These are phyloP conservation scores for Lapara coniferarum DNA, from an alignment of 2,888 invertebrate species.

Conservation along the genomic window DNA sequence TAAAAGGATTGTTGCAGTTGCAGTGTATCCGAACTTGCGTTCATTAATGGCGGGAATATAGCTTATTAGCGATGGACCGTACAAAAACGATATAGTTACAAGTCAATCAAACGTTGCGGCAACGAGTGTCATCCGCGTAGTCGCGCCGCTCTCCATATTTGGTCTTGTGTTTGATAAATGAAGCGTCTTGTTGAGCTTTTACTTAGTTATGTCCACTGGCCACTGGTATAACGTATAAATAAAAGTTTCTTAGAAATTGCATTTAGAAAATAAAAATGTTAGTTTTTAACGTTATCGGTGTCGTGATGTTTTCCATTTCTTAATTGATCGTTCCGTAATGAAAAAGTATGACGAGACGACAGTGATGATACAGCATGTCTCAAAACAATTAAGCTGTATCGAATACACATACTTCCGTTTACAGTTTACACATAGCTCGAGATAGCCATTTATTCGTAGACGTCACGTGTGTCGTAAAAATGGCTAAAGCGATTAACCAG, in stretches of 20 bases:
- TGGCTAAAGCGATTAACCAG: conserved; percentile 25
- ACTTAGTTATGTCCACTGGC: conserved; percentile 40
- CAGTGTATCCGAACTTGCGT: conserved; percentile 24
- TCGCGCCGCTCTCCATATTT: conserved; percentile 66
- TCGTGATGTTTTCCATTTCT: conserved; percentile 21
- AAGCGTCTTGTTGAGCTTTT: conserved; percentile 32
- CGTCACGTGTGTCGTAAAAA: conserved; percentile 27
- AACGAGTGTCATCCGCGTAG: conserved; percentile 55
- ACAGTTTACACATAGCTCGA: background rate
- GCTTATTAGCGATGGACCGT: conserved; percentile 32
- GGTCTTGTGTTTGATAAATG: conserved; percentile 58
- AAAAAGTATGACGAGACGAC: conserved; percentile 10
- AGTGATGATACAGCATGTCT: conserved; percentile 8
- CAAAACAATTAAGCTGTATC: conserved; percentile 16
- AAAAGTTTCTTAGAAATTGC: conserved; percentile 36
- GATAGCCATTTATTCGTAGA: conserved; percentile 19
- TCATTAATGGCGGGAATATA: conserved; percentile 33
- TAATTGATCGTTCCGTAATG: conserved; percentile 7
- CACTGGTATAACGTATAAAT: conserved; percentile 45
- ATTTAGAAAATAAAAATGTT: conserved; percentile 21
- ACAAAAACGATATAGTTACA: conserved; percentile 53
- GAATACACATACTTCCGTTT: conserved; percentile 12
- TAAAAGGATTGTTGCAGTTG: conserved; percentile 18
- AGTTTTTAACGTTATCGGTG: conserved; percentile 6
- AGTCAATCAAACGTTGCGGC: conserved; percentile 69